A percentile compares a stretch with the other conserved stretches of the same genome.
phyloP scores from a whole-genome alignment of 1,140 invertebrate genomes.

The Riptortus pedestris region DNA sequence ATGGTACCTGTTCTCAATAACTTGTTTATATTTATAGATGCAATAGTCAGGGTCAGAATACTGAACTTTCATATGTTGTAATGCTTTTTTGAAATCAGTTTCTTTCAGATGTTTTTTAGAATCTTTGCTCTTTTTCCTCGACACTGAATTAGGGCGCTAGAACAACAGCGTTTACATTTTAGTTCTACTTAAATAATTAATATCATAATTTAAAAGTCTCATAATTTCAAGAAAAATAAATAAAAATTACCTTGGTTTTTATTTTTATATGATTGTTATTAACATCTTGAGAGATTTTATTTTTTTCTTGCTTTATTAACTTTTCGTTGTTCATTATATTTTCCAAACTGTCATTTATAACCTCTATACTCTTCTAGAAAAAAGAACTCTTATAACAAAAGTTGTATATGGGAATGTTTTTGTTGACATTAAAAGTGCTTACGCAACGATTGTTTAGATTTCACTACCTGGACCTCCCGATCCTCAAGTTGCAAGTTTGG shows the following conservation, averaged over 20 bases:
- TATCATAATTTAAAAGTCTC: background rate
- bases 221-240: background rate
- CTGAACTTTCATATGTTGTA: slow-evolving; percentile 28
- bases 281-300: too few species aligned
- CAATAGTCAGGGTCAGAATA: slow-evolving; percentile 28
- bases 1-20: slow-evolving; percentile 32
- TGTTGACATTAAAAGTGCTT: too few species aligned
- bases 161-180: too few species aligned
- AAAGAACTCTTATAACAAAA: too few species aligned
- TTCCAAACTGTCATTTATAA: too few species aligned
- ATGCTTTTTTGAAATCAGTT: slow-evolving; percentile 19
- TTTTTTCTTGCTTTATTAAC: too few species aligned
- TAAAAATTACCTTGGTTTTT: background rate
- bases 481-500: too few species aligned
- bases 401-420: too few species aligned
- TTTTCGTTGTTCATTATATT: too few species aligned
- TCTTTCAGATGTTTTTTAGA: slow-evolving; percentile 6
- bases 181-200: background rate
- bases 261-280: background rate
- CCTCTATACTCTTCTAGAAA: too few species aligned
- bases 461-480: too few species aligned
- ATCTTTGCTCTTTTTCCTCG: background rate
- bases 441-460: too few species aligned
- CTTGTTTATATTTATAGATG: slow-evolving; percentile 30
- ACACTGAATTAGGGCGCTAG: background rate